Base-by-base conservation (phyloP, 2,797 vertebrate genomes). In the Loriculus beryllinus region DNA sequence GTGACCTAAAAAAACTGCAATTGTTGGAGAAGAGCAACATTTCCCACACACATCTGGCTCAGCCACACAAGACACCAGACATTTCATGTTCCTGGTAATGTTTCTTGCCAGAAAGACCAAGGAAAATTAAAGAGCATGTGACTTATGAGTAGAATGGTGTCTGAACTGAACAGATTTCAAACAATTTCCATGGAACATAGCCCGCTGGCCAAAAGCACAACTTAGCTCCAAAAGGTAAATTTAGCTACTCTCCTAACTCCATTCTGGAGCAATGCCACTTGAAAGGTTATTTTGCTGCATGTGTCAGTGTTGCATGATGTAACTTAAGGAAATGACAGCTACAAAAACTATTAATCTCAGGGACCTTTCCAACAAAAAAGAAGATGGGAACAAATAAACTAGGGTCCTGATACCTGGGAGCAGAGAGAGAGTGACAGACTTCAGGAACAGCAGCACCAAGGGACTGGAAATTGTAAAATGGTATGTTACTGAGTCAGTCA, bases 111-210 rank as follows among this genome's bases (percentile, higher is more conserved):
- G 78, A 77, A 86, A 82, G 54, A 51, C 45, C 63, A 76, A 84
- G 51, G 37, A 49, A 84, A 86, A 92, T 71, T 59, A 86, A 71
- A 69, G 18, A 69, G 48, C 16, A 31, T 67, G 43, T 67, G 80
- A 78, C 0, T 0, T n/a, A 59, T 10, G 21, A 65, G 42, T 31
- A 76, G 40, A 94, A 51, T 9, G 47, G 15, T n/a, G 20, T 72
- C 85, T 63, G 86, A 88, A 43, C 87, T 70, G 62, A 94, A 48
- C 10, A 45, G 43, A 70, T 93, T 84, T 94, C 80, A 84, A 47
- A 69, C 18, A 29, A 65, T 92, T 95, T 93, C 78, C 77, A 70
- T 77, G 70, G 43, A 88, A 54, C 29, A 10, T 40, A 22, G 39
- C 81, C 74, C 48, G 71, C 26, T 35, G 22, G 59, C 77, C 70